Evolutionary conservation across 2,888 invertebrate genomes (phyloP).

Genomic region (Drosophila prostipennis): DNA sequence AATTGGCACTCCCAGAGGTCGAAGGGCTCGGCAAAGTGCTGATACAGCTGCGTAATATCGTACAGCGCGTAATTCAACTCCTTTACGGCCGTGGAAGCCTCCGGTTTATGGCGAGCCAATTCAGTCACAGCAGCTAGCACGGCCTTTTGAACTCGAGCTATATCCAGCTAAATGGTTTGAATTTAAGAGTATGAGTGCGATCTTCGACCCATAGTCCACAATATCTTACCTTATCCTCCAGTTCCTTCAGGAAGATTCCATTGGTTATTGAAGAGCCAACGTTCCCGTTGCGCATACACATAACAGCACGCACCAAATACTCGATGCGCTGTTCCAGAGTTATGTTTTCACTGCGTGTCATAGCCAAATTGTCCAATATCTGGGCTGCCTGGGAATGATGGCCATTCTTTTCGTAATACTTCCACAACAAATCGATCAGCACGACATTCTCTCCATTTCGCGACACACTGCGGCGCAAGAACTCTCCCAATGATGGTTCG

Average conservation of each 20-base stretch:
- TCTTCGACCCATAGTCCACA: background rate
- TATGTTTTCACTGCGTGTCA: slow-evolving; percentile 88
- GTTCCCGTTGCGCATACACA: slow-evolving; percentile 96
- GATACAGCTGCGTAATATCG: slow-evolving; percentile 95
- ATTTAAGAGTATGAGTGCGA: background rate
- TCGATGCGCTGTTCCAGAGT: slow-evolving; percentile 92
- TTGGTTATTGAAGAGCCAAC: slow-evolving; percentile 89
- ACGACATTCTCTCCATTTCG: slow-evolving; percentile 86
- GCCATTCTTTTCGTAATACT: slow-evolving; percentile 96
- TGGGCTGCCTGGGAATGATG: slow-evolving; percentile 97
- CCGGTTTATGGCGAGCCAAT: slow-evolving; percentile 84
- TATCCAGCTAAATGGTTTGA: slow-evolving; percentile 86
- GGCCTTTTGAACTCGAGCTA: slow-evolving; percentile 92
- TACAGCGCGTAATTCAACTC: slow-evolving; percentile 92
- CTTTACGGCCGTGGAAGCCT: slow-evolving; percentile 87
- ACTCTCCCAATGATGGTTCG: slow-evolving; percentile 84
- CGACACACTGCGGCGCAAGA: slow-evolving; percentile 83
- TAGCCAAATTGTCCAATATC: slow-evolving; percentile 93
- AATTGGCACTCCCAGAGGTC: slow-evolving; percentile 96
- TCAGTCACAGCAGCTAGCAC: slow-evolving; percentile 88
- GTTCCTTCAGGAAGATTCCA: slow-evolving; percentile 92
- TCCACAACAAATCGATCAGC: slow-evolving; percentile 95
- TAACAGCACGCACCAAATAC: slow-evolving; percentile 96
- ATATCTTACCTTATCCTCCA: slow-evolving; percentile 91
- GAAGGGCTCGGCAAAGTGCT: slow-evolving; percentile 95